Evolutionary conservation across 2,797 vertebrate genomes (phyloP), one percentile per base, ranked within the genome.

Genomic region (Hypotaenidia philippensis): DNA sequence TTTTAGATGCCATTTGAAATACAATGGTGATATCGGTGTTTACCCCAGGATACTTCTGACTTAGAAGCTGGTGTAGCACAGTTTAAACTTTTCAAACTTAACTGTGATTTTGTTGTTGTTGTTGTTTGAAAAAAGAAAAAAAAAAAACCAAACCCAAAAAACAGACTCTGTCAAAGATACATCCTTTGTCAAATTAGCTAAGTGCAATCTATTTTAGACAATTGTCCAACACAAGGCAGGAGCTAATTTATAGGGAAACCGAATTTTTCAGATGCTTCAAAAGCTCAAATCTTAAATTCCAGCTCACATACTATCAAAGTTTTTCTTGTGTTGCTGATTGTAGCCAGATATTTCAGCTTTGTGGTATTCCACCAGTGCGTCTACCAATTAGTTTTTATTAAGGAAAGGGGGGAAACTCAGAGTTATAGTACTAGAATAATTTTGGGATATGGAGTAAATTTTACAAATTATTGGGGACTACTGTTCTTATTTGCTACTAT

Each of bases 231-330:
- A 63, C 14, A 53, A 80, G 52, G 63, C 47, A 89, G 77, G 79
- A 84, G 34, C 17, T 61, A 79, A 61, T 83, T 80, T 83, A 26
- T 5, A 5, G 26, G 32, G 29, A 34, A 92, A 64, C 50, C 17
- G 79, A 52, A 61, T 92, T 88, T 95, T 96, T 79, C 77, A 83
- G 77, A 76, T 61, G 18, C 34, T 53, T 89, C 36, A 18, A 11
- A 92, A 88, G 71, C 34, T 53, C 61, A 59, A 19, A 64, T 61
- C 21, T n/a, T 89, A 81, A 76, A 61, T 47, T 88, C 38, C 40
- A 71, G n/a, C 61, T 92, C 65, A 81, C 82, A 82, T 5, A 14
- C 9, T 57, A 8, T 12, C 2, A 11, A 47, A 34, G 38, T 90
- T 90, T 88, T 72, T 14, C 50, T 90, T 83, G 13, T 36, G 34